Conservation (phyloP, 2,113 vertebrate genomes). For the Neodon shergylaensis region DNA sequence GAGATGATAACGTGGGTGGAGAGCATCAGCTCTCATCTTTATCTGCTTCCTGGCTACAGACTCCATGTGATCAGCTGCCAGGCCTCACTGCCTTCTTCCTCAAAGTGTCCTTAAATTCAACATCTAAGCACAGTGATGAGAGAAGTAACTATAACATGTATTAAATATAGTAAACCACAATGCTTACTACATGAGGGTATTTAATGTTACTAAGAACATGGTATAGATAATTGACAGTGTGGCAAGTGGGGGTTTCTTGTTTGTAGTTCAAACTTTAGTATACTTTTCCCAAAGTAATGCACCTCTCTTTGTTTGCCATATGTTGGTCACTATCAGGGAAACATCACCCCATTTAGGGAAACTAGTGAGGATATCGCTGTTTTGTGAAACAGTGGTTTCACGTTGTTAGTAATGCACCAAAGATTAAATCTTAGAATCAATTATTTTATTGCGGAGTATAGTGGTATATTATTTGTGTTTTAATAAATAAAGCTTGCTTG, state of each 20-base stretch:
- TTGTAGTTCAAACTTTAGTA: not conserved
- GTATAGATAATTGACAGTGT: not conserved
- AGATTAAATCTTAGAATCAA: not conserved
- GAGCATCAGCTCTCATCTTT: not conserved
- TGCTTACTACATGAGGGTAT: not conserved
- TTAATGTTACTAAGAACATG: slow-evolving; percentile 13
- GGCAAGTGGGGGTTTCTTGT: not conserved
- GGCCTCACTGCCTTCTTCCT: not conserved
- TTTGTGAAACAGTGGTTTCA: not conserved
- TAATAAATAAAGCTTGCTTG: too few species aligned
- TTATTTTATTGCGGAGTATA: not conserved
- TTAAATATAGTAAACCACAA: slow-evolving; percentile 17
- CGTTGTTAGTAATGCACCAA: not conserved
- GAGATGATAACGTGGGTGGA: not conserved
- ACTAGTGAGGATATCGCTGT: not conserved
- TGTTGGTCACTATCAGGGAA: not conserved
- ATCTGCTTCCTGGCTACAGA: not conserved
- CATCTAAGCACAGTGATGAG: not conserved
- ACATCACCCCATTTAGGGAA: not conserved
- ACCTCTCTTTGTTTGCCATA: not conserved
- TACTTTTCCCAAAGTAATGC: not conserved
- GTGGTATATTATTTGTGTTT: too few species aligned
- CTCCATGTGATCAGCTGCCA: not conserved
- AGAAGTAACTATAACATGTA: not conserved
- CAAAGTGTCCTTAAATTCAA: not conserved